Percentiles rank a stretch among this genome's conserved stretches.
phyloP scores from a whole-genome alignment of 2,888 invertebrate genomes.

The Clepsis dumicolana region DNA sequence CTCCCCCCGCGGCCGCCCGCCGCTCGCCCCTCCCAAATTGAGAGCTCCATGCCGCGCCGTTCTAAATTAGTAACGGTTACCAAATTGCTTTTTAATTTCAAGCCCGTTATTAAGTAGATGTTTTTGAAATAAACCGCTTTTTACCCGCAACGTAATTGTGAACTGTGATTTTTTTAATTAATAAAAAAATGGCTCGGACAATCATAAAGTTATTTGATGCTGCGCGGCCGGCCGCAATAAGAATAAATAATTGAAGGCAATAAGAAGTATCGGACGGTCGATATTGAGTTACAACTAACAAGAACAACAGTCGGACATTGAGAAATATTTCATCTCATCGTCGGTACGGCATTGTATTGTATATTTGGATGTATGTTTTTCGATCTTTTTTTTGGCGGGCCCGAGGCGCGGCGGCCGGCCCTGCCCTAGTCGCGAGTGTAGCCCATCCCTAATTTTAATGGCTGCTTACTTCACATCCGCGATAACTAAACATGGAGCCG shows the following conservation, averaged over 20 bases:
- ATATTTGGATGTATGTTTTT: constrained; percentile 63
- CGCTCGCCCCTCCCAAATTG: constrained; percentile 75
- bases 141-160: constrained; percentile 41
- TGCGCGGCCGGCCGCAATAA: constrained; percentile 43
- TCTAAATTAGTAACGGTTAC: constrained; percentile 84
- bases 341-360: constrained; percentile 76
- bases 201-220: constrained; percentile 44
- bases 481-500: constrained; percentile 73
- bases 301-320: constrained; percentile 77
- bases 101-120: constrained; percentile 75
- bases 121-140: constrained; percentile 50
- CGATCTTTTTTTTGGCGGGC: constrained; percentile 68
- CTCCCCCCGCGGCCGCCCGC: constrained; percentile 54
- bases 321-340: constrained; percentile 83
- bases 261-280: constrained; percentile 60
- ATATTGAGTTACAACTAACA: constrained; percentile 80
- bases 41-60: constrained; percentile 74
- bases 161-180: constrained; percentile 47
- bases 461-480: constrained; percentile 81
- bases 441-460: constrained; percentile 87
- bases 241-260: constrained; percentile 53
- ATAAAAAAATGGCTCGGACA: constrained; percentile 43
- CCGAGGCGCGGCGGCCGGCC: constrained; percentile 76
- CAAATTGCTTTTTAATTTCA: constrained; percentile 85
- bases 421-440: constrained; percentile 79